Evolutionary conservation across 37 sponge, comb jelly and placozoan genomes (phyloP).

Genomic region (Tethya wilhelma): DNA sequence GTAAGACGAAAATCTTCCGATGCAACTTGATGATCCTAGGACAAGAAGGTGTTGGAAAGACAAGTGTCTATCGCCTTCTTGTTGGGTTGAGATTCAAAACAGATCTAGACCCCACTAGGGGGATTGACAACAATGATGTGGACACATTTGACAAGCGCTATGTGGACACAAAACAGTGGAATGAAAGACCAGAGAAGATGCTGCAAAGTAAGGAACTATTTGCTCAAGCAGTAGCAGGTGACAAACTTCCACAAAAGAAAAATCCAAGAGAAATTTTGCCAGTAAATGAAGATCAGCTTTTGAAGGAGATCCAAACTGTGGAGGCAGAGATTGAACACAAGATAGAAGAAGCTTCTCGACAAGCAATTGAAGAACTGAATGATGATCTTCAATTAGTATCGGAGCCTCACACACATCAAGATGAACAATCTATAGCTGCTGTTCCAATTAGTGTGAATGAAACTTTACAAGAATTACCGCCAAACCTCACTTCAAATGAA

Average conservation of each 20-base stretch:
- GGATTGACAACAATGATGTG: conserved; percentile 55
- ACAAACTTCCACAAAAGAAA: background rate
- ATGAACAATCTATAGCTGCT: no score
- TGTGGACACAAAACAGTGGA: background rate
- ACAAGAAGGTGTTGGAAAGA: conserved; percentile 64
- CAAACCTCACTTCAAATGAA: no score
- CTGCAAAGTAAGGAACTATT: background rate
- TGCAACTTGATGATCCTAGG: conserved; percentile 60
- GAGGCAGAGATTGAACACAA: background rate
- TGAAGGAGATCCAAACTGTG: background rate
- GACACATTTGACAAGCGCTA: conserved; percentile 11
- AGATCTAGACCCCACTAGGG: conserved; percentile 36
- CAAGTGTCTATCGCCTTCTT: conserved; percentile 32
- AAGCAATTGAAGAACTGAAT: background rate
- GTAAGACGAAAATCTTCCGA: conserved; percentile 61
- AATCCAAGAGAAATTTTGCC: no score
- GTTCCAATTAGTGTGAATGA: no score
- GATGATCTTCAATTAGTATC: background rate
- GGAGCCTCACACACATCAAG: background rate
- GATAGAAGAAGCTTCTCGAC: background rate
- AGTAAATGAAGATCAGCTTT: background rate
- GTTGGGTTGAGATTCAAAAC: conserved; percentile 21
- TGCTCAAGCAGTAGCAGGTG: background rate
- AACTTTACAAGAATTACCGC: no score
- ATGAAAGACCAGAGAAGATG: background rate